Evolutionary conservation across 2,113 vertebrate genomes (phyloP), one percentile per base, ranked within the genome.

Genomic region (Pan paniscus): DNA sequence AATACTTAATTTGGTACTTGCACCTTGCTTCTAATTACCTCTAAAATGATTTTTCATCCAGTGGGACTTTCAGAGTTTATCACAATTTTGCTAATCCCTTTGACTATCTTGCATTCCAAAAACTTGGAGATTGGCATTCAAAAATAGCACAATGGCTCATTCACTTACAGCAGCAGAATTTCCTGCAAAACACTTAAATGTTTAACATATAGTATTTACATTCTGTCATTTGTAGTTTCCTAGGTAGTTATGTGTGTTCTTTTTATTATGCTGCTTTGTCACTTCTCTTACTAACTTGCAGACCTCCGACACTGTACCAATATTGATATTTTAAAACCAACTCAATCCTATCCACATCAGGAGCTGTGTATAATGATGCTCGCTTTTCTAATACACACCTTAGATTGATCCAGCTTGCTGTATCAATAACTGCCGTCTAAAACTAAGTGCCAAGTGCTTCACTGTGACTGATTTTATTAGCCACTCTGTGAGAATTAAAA

Each of bases 391-490:
- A 32, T 70, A 52, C 32, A 89, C 35, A 50, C 70, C 52, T 17
- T 46, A 20, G 20, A 87, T 95, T 92, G 80, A 96, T 55, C 9
- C 25, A 79, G 30, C 32, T 82, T 35, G 23, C 75, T 80, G 4
- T 76, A 78, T 92, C 90, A 86, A 70, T 96, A 95, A 25, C 25
- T 93, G 40, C 67, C 81, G 79, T 40, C n/a, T 64, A 64, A 96
- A 82, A 89, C 38, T 89, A 73, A 93, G 48, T 70, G 27, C 50
- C n/a, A 90, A 76, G 4, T 78, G 48, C 32, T 90, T 89, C 78
- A 59, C 86, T 97, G 17, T 84, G 68, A 94, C 38, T 88, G 76
- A 89, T 88, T 95, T 79, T 95, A 94, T 90, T 97, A 90, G 50
- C 43, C 76, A 88, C 48, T 92, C 43, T 13, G 72, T 40, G 55